Evolutionary conservation across 2,888 invertebrate genomes (phyloP), one percentile per base, ranked within the genome.

Genomic region (Dynastes hyllus): DNA sequence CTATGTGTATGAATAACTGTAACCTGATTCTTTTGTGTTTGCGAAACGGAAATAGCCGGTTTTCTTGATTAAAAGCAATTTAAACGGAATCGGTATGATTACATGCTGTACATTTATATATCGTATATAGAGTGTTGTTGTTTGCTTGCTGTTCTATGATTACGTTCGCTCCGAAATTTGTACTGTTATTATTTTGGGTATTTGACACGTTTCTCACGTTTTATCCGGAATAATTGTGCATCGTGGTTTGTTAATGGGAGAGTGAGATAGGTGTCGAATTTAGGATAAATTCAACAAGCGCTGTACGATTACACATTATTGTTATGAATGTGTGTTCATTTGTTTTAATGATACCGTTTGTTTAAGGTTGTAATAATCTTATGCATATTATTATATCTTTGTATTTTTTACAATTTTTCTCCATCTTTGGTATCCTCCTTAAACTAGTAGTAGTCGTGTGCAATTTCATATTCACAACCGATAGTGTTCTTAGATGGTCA

Each of bases 21-120:
- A 73, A 22, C 45, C 27, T 61, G 22, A 55, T 73, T 61, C 73
- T 73, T 61, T 73, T 61, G 37, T 73, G 61, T 13, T 58, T 32
- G 73, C 58, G 40, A 73, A 61, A 58, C 73, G 73, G 61, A 73
- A 61, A 73, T 73, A 73, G 40, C 40, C 32, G 73, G 58, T 58
- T 40, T 61, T 73, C 40, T 73, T 61, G 73, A 73, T 73, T 73
- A 73, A 73, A 73, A 53, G 73, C 73, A 73, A 73, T 40, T 73
- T 73, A 37, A 58, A 73, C 27, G 40, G 40, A 61, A 61, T 71
- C 55, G 37, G 37, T 11, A 55, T 55, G 53, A 55, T 71, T 71
- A 71, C 37, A 37, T 58, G 71, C 5, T 71, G 37, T 55, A 58
- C 32, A 2, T 5, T 37, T 5, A 5, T 58, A 58, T 27, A 22